phyloP scores from a whole-genome alignment of 2,888 invertebrate species.

The Coelogynopora nodosa region DNA sequence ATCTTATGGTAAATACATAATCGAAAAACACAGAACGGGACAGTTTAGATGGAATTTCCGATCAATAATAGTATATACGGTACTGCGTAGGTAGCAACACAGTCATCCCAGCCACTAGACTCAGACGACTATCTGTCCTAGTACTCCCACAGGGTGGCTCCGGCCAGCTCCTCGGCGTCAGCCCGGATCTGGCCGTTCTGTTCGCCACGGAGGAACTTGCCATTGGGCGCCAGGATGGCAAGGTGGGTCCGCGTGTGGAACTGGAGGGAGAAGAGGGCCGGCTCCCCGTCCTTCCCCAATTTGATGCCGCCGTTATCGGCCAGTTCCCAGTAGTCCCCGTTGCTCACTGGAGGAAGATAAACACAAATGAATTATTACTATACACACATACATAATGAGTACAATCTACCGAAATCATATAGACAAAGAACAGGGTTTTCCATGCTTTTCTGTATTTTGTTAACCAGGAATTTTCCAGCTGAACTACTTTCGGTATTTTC shows the following conservation, averaged over 20 bases:
- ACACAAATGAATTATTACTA: background rate
- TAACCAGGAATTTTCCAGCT: too few species aligned
- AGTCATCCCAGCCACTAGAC: too few species aligned
- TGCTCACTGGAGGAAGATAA: background rate
- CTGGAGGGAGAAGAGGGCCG: constrained; percentile 36
- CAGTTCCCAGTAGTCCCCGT: constrained; percentile 22
- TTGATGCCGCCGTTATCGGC: constrained; percentile 25
- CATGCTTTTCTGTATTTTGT: too few species aligned
- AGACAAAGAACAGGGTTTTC: too few species aligned
- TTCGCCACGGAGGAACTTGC: constrained; percentile 44
- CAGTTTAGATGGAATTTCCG: background rate
- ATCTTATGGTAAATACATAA: too few species aligned
- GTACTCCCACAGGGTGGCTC: constrained; percentile 43
- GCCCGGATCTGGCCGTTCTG: constrained; percentile 42
- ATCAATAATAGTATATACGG: background rate
- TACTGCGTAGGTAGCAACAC: too few species aligned
- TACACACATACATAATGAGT: background rate
- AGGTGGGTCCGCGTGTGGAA: constrained; percentile 42
- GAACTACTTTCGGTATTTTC: too few species aligned
- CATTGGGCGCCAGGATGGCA: constrained; percentile 44
- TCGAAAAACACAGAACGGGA: too few species aligned
- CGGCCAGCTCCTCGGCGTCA: constrained; percentile 39
- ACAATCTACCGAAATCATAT: too few species aligned
- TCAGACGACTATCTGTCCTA: too few species aligned
- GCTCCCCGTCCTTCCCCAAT: background rate